Conservation (phyloP, 2,888 invertebrate species). For the Orchesellides sinensis region DNA sequence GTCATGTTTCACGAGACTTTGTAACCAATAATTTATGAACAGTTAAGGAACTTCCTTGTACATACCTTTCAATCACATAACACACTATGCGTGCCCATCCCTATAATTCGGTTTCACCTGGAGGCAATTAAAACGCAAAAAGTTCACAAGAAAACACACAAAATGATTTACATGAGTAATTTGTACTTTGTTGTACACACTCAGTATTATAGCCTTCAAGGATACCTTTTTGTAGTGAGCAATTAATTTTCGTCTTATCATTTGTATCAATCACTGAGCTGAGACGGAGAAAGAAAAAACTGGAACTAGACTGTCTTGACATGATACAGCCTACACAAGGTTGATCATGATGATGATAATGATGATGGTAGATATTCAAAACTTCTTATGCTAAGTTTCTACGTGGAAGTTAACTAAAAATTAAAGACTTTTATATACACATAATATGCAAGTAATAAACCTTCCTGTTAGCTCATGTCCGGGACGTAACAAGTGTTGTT, state of each 20-base stretch:
- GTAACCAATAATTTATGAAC: slow-evolving; percentile 42
- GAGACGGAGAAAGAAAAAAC: slow-evolving; percentile 9
- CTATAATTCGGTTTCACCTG: slow-evolving; percentile 41
- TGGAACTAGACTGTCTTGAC: slow-evolving; percentile 38
- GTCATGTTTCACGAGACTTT: background rate
- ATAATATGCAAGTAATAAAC: background rate
- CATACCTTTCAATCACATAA: slow-evolving; percentile 45
- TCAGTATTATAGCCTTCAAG: slow-evolving; percentile 9
- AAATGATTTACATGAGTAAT: slow-evolving; percentile 53
- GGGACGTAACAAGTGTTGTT: slow-evolving; percentile 12
- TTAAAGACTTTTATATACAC: background rate
- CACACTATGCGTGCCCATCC: slow-evolving; percentile 24
- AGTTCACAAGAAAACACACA: background rate
- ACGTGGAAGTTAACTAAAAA: background rate
- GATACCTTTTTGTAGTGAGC: slow-evolving; percentile 22
- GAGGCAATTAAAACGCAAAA: slow-evolving; percentile 29
- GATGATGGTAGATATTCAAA: background rate
- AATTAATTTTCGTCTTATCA: slow-evolving; percentile 59
- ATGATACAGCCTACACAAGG: background rate
- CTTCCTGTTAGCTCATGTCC: slow-evolving; percentile 8
- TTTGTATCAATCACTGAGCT: slow-evolving; percentile 33
- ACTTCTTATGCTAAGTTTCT: background rate
- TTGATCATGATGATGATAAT: slow-evolving; percentile 8
- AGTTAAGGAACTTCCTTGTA: slow-evolving; percentile 32
- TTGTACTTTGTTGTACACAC: slow-evolving; percentile 29